These are phyloP conservation scores for Motacilla tschutschensis DNA, from an alignment of 2,113 vertebrate species.

Conservation along the genomic window DNA sequence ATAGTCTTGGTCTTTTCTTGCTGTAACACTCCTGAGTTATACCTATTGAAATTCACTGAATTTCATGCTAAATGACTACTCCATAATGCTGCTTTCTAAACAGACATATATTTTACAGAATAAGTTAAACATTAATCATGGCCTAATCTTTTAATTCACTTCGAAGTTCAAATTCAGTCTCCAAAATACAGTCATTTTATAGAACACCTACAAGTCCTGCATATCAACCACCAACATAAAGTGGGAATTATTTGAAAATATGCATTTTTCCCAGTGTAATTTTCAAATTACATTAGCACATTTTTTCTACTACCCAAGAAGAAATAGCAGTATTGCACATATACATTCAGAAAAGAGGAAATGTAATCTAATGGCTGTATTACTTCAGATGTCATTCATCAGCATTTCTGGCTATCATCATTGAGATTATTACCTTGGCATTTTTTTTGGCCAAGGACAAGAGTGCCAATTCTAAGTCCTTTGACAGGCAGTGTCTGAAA, in stretches of 20 bases:
- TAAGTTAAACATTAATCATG: not conserved
- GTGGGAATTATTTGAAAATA: not conserved
- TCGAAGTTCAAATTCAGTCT: not conserved
- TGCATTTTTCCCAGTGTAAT: not conserved
- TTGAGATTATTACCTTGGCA: not conserved
- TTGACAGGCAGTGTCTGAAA: not conserved
- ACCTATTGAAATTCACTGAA: not conserved
- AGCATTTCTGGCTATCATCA: not conserved
- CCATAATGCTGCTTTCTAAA: not conserved
- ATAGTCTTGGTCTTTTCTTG: not conserved
- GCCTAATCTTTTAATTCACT: not conserved
- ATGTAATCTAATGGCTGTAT: not conserved
- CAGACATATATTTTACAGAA: not conserved
- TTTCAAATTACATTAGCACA: not conserved
- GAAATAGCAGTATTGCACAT: not conserved
- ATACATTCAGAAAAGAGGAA: not conserved
- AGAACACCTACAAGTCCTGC: not conserved
- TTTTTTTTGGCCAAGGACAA: not conserved
- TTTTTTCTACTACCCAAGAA: not conserved
- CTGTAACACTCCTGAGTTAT: not conserved
- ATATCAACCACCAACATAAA: not conserved
- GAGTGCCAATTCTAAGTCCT: not conserved
- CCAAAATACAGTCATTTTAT: not conserved
- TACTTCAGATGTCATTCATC: not conserved
- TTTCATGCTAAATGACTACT: not conserved